Conservation (phyloP, 2,888 invertebrate genomes). For the Sisyra terminalis region DNA sequence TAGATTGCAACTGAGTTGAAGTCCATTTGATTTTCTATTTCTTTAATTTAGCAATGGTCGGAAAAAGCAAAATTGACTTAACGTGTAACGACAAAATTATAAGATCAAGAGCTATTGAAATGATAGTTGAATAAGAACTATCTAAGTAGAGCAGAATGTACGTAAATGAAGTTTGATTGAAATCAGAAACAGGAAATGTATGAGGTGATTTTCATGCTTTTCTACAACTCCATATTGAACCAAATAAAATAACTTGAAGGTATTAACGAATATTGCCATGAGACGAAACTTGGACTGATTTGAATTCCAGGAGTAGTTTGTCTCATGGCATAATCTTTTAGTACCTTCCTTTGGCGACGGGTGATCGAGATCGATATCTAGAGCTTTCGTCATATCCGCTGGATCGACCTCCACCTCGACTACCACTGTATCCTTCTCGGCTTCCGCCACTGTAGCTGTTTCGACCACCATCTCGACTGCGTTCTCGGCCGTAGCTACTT, state of each 20-base stretch:
- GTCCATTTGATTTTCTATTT: too few species aligned
- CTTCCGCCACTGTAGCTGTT: conserved; percentile 18
- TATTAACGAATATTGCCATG: conserved; percentile 4
- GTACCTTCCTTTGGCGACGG: conserved; percentile 13
- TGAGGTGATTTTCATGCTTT: too few species aligned
- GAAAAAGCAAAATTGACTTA: too few species aligned
- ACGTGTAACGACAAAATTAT: too few species aligned
- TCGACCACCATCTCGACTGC: conserved; percentile 21
- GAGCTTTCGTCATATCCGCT: conserved; percentile 12
- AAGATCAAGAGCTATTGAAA: too few species aligned
- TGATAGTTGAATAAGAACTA: too few species aligned
- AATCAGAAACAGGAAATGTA: too few species aligned
- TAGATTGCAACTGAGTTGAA: too few species aligned
- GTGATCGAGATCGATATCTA: conserved; percentile 13
- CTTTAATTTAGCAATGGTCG: too few species aligned
- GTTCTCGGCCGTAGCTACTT: conserved; percentile 23
- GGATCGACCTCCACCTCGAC: conserved; percentile 25
- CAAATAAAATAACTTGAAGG: background rate
- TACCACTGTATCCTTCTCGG: conserved; percentile 15
- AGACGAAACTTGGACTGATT: background rate
- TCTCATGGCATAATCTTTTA: conserved; percentile 8
- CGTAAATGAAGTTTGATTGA: too few species aligned
- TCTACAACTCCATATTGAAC: too few species aligned
- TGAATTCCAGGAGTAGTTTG: too few species aligned
- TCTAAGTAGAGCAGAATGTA: background rate